Conservation (phyloP, 92 coral and sea anemone species). For the Chrysogorgia sp. region DNA sequence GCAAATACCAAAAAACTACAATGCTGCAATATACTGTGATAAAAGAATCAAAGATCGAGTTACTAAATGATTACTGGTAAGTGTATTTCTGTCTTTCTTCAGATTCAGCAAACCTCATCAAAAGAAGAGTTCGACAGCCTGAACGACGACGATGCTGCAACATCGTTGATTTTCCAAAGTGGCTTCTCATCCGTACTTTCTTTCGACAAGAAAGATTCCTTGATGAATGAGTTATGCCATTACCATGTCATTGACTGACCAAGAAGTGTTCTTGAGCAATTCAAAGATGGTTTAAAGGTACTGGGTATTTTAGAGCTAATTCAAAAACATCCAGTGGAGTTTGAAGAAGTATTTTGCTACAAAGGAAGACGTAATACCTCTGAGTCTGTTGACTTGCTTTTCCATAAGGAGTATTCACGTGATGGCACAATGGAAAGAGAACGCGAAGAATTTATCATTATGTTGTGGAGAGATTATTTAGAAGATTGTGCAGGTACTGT, state of each 20-base stretch:
- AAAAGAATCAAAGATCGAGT: background rate
- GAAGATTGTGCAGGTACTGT: constrained; percentile 58
- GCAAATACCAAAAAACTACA: background rate
- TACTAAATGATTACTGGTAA: background rate
- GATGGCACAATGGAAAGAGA: constrained; percentile 22
- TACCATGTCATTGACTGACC: constrained; percentile 37
- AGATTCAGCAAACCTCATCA: too few species aligned
- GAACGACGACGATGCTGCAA: background rate
- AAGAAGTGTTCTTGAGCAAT: constrained; percentile 49
- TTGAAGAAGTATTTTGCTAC: constrained; percentile 8
- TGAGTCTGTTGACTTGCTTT: constrained; percentile 15
- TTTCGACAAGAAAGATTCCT: constrained; percentile 7
- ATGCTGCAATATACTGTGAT: background rate
- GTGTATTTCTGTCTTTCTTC: too few species aligned
- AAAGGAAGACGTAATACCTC: constrained; percentile 3
- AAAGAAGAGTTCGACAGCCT: background rate
- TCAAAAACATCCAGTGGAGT: constrained; percentile 26
- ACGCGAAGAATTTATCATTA: constrained; percentile 42
- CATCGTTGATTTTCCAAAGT: constrained; percentile 21
- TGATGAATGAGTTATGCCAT: constrained; percentile 10
- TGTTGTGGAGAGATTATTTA: constrained; percentile 62
- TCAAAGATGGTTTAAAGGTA: constrained; percentile 54
- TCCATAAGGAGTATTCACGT: constrained; percentile 13
- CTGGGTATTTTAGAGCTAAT: constrained; percentile 40
- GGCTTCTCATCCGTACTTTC: constrained; percentile 8